Evolutionary conservation across 2,888 invertebrate species (phyloP).

Genomic region (Oscheius sp.): DNA sequence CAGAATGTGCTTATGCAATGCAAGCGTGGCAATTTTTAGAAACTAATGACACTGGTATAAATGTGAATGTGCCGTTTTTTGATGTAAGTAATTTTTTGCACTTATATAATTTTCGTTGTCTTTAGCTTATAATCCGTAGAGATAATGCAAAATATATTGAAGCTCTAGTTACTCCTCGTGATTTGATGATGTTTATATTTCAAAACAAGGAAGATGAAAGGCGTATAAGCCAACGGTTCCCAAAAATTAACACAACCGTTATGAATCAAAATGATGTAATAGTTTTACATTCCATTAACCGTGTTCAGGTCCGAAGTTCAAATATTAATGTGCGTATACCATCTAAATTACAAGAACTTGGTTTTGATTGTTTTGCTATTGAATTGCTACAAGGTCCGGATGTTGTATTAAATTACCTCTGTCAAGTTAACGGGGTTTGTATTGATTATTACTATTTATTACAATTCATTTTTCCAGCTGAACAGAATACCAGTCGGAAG

Average conservation of each 20-base stretch:
- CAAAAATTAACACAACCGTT: slow-evolving; percentile 55
- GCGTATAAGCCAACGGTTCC: slow-evolving; percentile 31
- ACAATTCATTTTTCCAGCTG: slow-evolving; percentile 33
- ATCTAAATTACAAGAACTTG: slow-evolving; percentile 30
- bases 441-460: background rate
- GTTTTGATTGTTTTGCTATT: slow-evolving; percentile 51
- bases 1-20: slow-evolving; percentile 5
- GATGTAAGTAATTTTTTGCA: slow-evolving; percentile 45
- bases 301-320: slow-evolving; percentile 6
- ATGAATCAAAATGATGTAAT: slow-evolving; percentile 33
- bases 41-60: slow-evolving; percentile 34
- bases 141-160: slow-evolving; percentile 42
- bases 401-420: slow-evolving; percentile 45
- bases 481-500: slow-evolving; percentile 52
- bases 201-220: slow-evolving; percentile 58
- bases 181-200: slow-evolving; percentile 64
- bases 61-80: slow-evolving; percentile 58
- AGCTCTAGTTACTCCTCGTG: slow-evolving; percentile 54
- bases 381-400: slow-evolving; percentile 53
- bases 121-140: slow-evolving; percentile 5
- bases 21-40: slow-evolving; percentile 55
- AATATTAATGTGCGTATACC: background rate
- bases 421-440: slow-evolving; percentile 36
- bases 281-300: background rate
- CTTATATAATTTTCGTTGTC: too few relatives aligned